A percentile compares a stretch with the other conserved stretches of the same genome.
Evolutionary conservation across 2,797 vertebrate species (phyloP).

Genomic region (Enteromius radiatus): DNA sequence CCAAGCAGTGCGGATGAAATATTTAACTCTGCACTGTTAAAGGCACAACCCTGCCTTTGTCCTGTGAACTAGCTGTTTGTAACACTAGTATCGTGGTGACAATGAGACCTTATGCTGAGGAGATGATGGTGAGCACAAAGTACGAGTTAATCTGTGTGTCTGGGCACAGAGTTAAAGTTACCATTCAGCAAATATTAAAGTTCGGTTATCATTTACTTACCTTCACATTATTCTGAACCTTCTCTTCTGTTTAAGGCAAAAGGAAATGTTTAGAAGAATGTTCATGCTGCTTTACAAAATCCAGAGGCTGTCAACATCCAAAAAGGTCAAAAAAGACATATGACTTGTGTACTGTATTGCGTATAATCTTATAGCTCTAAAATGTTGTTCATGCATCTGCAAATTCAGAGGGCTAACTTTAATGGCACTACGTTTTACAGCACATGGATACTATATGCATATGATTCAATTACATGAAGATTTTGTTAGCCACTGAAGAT

Average conservation of each 20-base stretch:
- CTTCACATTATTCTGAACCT: background rate
- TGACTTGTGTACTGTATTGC: background rate
- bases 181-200: background rate
- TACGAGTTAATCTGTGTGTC: background rate
- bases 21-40: slow-evolving; percentile 89
- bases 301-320: background rate
- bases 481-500: background rate
- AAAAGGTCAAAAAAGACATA: background rate
- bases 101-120: slow-evolving; percentile 19
- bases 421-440: background rate
- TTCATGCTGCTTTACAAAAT: background rate
- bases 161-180: background rate
- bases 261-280: background rate
- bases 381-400: background rate
- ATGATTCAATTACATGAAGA: background rate
- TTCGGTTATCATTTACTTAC: background rate
- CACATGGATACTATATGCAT: background rate
- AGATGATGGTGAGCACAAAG: slow-evolving; percentile 4
- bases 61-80: slow-evolving; percentile 74
- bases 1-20: slow-evolving; percentile 86
- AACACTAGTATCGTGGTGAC: background rate
- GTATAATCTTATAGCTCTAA: background rate
- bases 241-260: background rate
- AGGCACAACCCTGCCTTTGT: slow-evolving; percentile 86
- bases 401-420: background rate